A percentile compares a stretch with the other conserved stretches of the same genome.
Conservation (phyloP, 2,797 vertebrate species). For the Poeciliopsis paucimaculata region DNA sequence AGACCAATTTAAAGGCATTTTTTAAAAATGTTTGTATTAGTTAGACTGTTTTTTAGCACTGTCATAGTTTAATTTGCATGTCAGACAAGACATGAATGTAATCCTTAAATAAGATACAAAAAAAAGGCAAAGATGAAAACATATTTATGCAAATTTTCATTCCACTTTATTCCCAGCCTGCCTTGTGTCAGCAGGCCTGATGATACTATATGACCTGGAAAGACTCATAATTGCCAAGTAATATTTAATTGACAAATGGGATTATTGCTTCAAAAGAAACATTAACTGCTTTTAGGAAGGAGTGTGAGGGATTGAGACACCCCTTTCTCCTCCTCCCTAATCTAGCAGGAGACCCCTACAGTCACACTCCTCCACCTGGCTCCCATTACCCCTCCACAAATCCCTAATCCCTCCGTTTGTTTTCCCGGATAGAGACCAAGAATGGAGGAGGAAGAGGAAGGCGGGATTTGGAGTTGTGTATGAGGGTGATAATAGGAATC, state of each 20-base stretch:
- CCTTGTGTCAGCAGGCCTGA: slow-evolving; percentile 27
- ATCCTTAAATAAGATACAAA: not conserved
- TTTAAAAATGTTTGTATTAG: no score
- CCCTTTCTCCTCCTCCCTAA: slow-evolving; percentile 52
- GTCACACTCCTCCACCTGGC: slow-evolving; percentile 82
- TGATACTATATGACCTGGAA: slow-evolving; percentile 72
- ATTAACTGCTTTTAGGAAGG: slow-evolving; percentile 79
- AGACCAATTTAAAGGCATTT: not conserved
- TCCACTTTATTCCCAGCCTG: not conserved
- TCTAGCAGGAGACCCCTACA: slow-evolving; percentile 76
- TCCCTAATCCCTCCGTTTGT: slow-evolving; percentile 83
- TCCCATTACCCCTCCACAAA: slow-evolving; percentile 80
- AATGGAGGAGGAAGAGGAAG: slow-evolving; percentile 61
- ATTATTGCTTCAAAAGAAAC: slow-evolving; percentile 84
- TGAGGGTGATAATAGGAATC: slow-evolving; percentile 58
- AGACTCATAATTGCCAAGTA: slow-evolving; percentile 72
- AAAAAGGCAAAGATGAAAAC: not conserved
- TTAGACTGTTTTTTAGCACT: not conserved
- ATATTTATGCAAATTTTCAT: not conserved
- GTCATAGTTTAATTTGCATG: not conserved
- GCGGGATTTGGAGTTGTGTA: slow-evolving; percentile 50
- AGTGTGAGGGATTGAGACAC: slow-evolving; percentile 72
- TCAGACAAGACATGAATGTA: not conserved
- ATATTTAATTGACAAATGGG: slow-evolving; percentile 75
- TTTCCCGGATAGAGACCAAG: slow-evolving; percentile 78